Evolutionary conservation across 2,113 vertebrate species (phyloP).

Genomic region (Gadus chalcogrammus): DNA sequence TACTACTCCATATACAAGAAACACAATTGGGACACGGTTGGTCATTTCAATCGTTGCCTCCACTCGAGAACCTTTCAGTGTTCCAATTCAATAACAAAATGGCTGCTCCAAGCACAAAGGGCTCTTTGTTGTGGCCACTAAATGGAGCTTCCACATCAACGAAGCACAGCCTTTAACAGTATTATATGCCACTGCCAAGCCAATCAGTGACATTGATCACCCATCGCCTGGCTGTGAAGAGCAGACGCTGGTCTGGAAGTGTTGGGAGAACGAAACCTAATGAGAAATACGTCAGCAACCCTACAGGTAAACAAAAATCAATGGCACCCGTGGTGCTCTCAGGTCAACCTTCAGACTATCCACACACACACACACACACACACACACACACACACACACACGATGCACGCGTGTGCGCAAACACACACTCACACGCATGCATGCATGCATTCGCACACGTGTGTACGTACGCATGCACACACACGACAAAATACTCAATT

Average conservation of each 20-base stretch:
- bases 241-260: slow-evolving; percentile 66
- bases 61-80: slow-evolving; percentile 33
- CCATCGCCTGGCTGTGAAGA: slow-evolving; percentile 48
- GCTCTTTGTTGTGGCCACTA: slow-evolving; percentile 57
- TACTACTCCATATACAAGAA: no score
- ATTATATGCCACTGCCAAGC: slow-evolving; percentile 64
- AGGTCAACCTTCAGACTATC: slow-evolving; percentile 58
- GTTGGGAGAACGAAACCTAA: slow-evolving; percentile 73
- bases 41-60: no score
- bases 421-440: no score
- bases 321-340: slow-evolving; percentile 67
- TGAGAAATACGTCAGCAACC: slow-evolving; percentile 73
- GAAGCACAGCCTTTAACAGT: slow-evolving; percentile 61
- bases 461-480: slow-evolving; percentile 18
- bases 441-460: background rate
- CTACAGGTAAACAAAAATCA: slow-evolving; percentile 80
- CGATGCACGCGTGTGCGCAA: no score
- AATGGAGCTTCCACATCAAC: slow-evolving; percentile 59
- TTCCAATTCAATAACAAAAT: slow-evolving; percentile 30
- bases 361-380: background rate
- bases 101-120: slow-evolving; percentile 45
- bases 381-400: no score
- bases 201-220: slow-evolving; percentile 74
- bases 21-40: no score
- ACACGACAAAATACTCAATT: background rate